Evolutionary conservation across 2,797 vertebrate genomes (phyloP).

Genomic region (Onychomys leucogaster): DNA sequence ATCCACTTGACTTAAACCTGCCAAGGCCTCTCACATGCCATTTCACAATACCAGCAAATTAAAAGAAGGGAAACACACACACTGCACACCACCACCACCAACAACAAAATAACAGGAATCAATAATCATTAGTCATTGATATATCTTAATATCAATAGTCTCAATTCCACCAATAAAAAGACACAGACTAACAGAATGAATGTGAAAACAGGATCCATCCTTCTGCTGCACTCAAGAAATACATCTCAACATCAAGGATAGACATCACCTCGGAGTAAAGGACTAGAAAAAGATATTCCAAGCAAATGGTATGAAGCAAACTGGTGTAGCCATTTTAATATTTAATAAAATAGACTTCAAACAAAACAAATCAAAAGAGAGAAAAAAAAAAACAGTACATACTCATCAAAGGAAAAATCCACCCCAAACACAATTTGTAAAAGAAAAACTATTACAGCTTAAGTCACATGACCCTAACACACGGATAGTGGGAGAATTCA

Average conservation of each 20-base stretch:
- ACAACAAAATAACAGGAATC: background rate
- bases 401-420: background rate
- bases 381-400: background rate
- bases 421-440: background rate
- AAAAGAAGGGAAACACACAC: background rate
- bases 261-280: background rate
- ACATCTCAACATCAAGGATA: background rate
- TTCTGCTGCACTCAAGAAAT: background rate
- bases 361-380: background rate
- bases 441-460: background rate
- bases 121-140: background rate
- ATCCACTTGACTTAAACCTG: no score
- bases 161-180: background rate
- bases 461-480: background rate
- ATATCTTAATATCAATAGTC: background rate
- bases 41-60: no score
- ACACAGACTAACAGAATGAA: background rate
- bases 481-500: background rate
- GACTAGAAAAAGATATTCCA: background rate
- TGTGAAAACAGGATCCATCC: background rate
- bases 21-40: no score
- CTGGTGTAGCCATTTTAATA: background rate
- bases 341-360: background rate
- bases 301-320: background rate
- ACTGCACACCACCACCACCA: background rate